These are phyloP conservation scores for Eupelmus urozonus DNA, from an alignment of 2,888 invertebrate species.

Conservation along the genomic window DNA sequence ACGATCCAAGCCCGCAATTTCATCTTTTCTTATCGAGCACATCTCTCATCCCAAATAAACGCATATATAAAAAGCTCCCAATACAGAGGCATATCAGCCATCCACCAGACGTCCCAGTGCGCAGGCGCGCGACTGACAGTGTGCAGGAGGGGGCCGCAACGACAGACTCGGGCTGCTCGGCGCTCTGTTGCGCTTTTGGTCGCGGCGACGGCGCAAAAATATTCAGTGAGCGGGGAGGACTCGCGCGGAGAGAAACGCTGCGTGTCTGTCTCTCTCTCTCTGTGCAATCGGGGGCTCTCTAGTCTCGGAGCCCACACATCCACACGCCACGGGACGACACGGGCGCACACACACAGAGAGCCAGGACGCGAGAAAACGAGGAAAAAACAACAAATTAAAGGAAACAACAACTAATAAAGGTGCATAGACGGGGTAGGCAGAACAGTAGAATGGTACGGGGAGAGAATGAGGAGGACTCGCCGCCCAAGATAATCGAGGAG, in stretches of 20 bases:
- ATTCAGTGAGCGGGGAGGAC: conserved; percentile 41
- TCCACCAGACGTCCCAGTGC: no score
- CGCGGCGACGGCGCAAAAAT: neutral
- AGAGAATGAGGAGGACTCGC: conserved; percentile 41
- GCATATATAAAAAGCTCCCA: no score
- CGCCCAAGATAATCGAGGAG: conserved; percentile 24
- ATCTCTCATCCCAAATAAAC: no score
- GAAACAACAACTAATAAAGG: neutral
- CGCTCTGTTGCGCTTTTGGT: conserved; percentile 15
- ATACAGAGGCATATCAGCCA: no score
- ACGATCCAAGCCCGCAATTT: no score
- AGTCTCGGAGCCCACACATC: no score
- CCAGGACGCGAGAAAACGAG: no score
- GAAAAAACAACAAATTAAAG: neutral
- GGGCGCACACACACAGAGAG: no score
- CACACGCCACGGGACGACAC: no score
- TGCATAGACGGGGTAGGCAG: neutral
- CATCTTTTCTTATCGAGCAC: no score
- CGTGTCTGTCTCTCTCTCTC: conserved; percentile 22
- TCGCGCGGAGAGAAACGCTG: conserved; percentile 29
- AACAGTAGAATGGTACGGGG: conserved; percentile 54
- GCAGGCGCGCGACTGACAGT: conserved; percentile 28
- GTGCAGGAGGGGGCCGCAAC: no score
- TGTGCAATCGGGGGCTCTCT: conserved; percentile 3
- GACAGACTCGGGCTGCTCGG: no score